These are phyloP conservation scores for Siphamia tubifer DNA, from an alignment of 2,113 vertebrate species.

Conservation along the genomic window DNA sequence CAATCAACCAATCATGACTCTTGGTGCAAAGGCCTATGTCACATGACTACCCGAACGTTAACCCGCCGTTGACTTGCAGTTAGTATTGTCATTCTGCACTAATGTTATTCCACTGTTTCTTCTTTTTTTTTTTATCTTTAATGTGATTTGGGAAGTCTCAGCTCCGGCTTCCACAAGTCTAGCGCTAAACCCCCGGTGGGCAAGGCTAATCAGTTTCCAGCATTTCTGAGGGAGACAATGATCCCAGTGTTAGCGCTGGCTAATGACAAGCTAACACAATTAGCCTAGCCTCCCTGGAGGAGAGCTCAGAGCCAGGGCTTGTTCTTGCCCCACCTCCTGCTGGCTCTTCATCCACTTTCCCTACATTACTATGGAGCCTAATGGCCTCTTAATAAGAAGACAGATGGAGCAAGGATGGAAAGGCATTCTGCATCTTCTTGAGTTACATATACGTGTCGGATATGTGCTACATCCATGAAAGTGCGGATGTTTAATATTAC, in stretches of 20 bases:
- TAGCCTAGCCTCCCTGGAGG: constrained; percentile 69
- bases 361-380: constrained; percentile 78
- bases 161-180: constrained; percentile 67
- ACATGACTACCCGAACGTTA: constrained; percentile 82
- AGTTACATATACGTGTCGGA: constrained; percentile 64
- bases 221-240: constrained; percentile 84
- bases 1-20: constrained; percentile 86
- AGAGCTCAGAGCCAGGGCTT: constrained; percentile 60
- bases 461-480: constrained; percentile 35
- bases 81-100: constrained; percentile 82
- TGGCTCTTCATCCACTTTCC: constrained; percentile 76
- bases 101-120: constrained; percentile 87
- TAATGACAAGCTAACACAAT: constrained; percentile 84
- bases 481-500: constrained; percentile 21
- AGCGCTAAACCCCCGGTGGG: constrained; percentile 69
- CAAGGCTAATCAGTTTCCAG: constrained; percentile 80
- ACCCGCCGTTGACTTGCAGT: constrained; percentile 60
- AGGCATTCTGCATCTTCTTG: constrained; percentile 56
- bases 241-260: constrained; percentile 79
- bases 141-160: constrained; percentile 77
- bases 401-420: constrained; percentile 66
- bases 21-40: constrained; percentile 78
- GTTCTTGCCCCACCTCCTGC: constrained; percentile 57
- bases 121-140: constrained; percentile 83
- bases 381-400: constrained; percentile 77